Evolutionary conservation across 2,797 vertebrate genomes (phyloP).

Genomic region (Alcedo quadribrachys): DNA sequence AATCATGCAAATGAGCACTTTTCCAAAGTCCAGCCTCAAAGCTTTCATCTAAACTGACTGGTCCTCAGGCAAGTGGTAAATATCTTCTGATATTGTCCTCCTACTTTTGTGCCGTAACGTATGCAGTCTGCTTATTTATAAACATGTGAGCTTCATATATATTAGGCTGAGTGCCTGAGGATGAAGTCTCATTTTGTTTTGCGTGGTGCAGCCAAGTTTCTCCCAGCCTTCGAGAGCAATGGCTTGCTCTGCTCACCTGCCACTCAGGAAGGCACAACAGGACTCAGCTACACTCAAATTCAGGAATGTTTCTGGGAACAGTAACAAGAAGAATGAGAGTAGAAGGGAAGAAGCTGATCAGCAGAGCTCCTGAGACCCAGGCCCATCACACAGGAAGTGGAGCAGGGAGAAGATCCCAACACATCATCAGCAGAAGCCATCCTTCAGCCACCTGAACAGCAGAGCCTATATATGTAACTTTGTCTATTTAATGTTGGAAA

Average conservation of each 20-base stretch:
- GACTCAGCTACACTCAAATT: background rate
- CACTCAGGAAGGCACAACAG: background rate
- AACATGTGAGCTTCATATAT: background rate
- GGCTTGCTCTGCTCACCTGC: background rate
- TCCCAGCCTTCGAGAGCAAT: background rate
- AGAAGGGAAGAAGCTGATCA: background rate
- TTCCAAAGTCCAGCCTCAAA: background rate
- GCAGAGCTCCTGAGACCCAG: background rate
- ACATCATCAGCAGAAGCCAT: background rate
- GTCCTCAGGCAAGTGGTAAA: background rate
- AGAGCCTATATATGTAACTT: background rate
- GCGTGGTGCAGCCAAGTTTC: rapidly evolving
- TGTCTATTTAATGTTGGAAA: background rate
- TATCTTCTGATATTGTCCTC: constrained; percentile 9
- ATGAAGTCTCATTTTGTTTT: rapidly evolving
- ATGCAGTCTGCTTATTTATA: constrained; percentile 38
- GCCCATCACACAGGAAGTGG: background rate
- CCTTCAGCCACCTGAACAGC: background rate
- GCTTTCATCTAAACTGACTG: background rate
- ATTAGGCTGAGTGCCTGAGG: background rate
- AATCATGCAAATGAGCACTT: background rate
- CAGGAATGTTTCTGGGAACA: background rate
- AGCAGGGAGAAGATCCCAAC: background rate
- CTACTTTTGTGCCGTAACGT: background rate
- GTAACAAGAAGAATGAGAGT: background rate